These are phyloP conservation scores for Drosophila mojavensis DNA, from an alignment of 1,140 invertebrate species.

Conservation along the genomic window DNA sequence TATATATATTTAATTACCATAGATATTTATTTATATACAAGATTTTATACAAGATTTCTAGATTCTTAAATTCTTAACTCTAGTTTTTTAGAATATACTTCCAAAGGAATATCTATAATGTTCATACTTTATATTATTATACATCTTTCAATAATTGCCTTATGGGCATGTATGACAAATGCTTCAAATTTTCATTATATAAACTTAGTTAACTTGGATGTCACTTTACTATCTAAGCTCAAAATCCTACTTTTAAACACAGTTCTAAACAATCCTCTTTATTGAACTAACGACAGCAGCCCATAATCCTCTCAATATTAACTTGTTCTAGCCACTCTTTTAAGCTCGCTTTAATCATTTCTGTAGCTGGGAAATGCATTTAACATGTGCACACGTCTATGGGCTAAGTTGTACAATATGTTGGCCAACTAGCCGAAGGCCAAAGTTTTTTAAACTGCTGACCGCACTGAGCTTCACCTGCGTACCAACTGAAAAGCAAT, in stretches of 20 bases:
- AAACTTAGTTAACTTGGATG: too few relatives aligned
- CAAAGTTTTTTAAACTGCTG: slow-evolving; percentile 50
- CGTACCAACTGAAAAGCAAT: slow-evolving; percentile 33
- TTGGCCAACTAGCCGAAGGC: slow-evolving; percentile 18
- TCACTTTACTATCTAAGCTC: too few relatives aligned
- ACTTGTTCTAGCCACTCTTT: background rate
- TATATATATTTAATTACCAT: too few relatives aligned
- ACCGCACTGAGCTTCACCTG: slow-evolving; percentile 42
- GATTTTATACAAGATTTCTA: too few relatives aligned
- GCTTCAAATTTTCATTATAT: too few relatives aligned
- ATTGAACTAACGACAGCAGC: background rate
- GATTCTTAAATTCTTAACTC: too few relatives aligned
- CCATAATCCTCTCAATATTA: background rate
- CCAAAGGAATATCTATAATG: too few relatives aligned
- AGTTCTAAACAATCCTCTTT: background rate
- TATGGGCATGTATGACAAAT: too few relatives aligned
- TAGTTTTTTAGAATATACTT: too few relatives aligned
- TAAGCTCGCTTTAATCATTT: slow-evolving; percentile 16
- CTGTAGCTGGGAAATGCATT: slow-evolving; percentile 5
- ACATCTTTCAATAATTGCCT: too few relatives aligned
- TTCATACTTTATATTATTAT: too few relatives aligned
- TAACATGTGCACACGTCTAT: slow-evolving; percentile 1
- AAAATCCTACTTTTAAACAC: background rate
- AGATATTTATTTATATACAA: too few relatives aligned
- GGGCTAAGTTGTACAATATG: slow-evolving; percentile 24